Percentiles rank a stretch among this genome's conserved stretches.
phyloP scores from a whole-genome alignment of 1,140 invertebrate species.

The Drosophila baimaii region DNA sequence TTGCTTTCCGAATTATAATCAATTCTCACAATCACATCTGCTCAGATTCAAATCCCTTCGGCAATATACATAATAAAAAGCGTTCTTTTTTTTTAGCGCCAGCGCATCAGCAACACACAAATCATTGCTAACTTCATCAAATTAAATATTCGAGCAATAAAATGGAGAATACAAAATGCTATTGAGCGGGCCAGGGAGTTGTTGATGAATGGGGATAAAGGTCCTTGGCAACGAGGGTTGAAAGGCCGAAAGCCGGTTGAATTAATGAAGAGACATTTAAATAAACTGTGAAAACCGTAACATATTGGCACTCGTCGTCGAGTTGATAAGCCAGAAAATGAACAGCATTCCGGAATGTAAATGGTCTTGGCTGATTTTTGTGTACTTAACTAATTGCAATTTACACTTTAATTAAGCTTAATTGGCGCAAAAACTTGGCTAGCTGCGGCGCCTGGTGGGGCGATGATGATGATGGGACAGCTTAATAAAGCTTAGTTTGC shows the following conservation, averaged over 20 bases:
- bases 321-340: slow-evolving; percentile 54
- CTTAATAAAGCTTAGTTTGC: slow-evolving; percentile 15
- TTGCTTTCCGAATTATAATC: slow-evolving; percentile 55
- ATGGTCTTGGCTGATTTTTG: slow-evolving; percentile 63
- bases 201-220: slow-evolving; percentile 59
- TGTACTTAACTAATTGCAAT: slow-evolving; percentile 76
- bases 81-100: slow-evolving; percentile 23
- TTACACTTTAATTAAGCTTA: slow-evolving; percentile 70
- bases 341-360: slow-evolving; percentile 53
- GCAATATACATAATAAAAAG: slow-evolving; percentile 32
- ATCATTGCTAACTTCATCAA: slow-evolving; percentile 81
- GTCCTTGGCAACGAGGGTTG: slow-evolving; percentile 43
- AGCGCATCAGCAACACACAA: slow-evolving; percentile 61
- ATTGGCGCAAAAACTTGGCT: slow-evolving; percentile 50
- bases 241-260: slow-evolving; percentile 19
- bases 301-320: slow-evolving; percentile 62
- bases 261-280: slow-evolving; percentile 69
- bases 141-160: slow-evolving; percentile 80
- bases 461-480: slow-evolving; percentile 4
- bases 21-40: slow-evolving; percentile 61
- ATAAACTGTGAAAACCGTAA: slow-evolving; percentile 74
- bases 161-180: slow-evolving; percentile 73
- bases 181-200: slow-evolving; percentile 43
- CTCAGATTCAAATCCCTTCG: slow-evolving; percentile 65
- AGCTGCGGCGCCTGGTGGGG: neutral